Evolutionary conservation across 2,888 invertebrate species (phyloP).

Genomic region (Trissolcus japonicus): DNA sequence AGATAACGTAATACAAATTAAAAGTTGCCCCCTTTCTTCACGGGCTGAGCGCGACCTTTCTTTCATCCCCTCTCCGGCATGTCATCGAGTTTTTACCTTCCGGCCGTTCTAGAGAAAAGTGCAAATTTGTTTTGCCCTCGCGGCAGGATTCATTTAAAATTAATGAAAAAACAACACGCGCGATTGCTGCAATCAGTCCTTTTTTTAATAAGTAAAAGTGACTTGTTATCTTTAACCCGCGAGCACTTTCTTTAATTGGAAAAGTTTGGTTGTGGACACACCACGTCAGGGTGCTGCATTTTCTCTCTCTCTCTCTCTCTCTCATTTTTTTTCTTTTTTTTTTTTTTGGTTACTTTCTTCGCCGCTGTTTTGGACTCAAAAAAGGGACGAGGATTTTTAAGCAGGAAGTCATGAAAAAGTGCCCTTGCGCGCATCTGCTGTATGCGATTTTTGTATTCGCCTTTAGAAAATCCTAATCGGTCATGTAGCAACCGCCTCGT

Average conservation of each 20-base stretch:
- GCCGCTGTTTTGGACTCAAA: background rate
- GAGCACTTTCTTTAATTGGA: constrained; percentile 5
- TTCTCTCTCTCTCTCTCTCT: no score
- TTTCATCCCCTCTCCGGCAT: constrained; percentile 7
- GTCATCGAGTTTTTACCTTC: constrained; percentile 42
- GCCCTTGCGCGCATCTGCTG: constrained; percentile 41
- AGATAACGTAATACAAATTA: constrained; percentile 69
- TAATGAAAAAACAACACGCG: constrained; percentile 60
- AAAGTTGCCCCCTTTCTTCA: constrained; percentile 57
- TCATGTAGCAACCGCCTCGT: constrained; percentile 55
- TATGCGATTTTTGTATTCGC: constrained; percentile 32
- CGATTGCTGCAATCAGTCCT: constrained; percentile 44
- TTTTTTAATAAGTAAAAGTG: constrained; percentile 21
- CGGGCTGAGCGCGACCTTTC: constrained; percentile 11
- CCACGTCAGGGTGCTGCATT: background rate
- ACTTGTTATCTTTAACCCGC: constrained; percentile 2
- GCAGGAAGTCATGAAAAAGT: constrained; percentile 45
- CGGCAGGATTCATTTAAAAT: constrained; percentile 38
- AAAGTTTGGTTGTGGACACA: background rate
- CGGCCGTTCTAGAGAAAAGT: constrained; percentile 37
- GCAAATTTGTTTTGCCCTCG: constrained; percentile 42
- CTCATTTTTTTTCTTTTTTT: background rate
- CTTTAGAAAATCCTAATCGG: constrained; percentile 56
- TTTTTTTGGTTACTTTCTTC: constrained; percentile 4
- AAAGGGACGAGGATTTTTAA: constrained; percentile 22